Conservation (phyloP, 1,140 invertebrate genomes). For the Sitodiplosis mosellana region DNA sequence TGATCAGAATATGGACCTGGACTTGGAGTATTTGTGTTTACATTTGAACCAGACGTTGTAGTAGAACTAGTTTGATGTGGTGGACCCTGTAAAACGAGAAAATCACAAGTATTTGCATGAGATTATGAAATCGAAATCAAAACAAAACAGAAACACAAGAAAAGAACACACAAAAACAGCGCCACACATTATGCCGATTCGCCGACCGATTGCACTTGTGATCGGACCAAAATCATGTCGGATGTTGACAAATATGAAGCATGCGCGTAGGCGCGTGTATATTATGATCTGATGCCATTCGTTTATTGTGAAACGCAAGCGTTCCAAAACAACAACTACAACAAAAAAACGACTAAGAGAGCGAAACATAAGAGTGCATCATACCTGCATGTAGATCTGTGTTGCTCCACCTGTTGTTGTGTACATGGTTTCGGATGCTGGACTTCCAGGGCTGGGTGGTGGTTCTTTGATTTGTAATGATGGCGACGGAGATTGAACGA, state of each 20-base stretch:
- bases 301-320: too few species aligned
- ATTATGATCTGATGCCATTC: too few species aligned
- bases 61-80: slow-evolving; percentile 8
- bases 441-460: slow-evolving; percentile 17
- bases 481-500: slow-evolving; percentile 8
- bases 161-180: too few species aligned
- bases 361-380: slow-evolving; percentile 3
- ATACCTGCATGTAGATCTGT: slow-evolving; percentile 27
- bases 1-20: slow-evolving; percentile 20
- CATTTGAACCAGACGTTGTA: slow-evolving; percentile 7
- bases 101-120: neutral
- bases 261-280: too few species aligned
- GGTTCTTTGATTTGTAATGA: slow-evolving; percentile 12
- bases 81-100: slow-evolving; percentile 7
- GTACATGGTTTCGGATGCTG: slow-evolving; percentile 21
- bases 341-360: too few species aligned
- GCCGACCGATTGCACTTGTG: too few species aligned
- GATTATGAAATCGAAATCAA: too few species aligned
- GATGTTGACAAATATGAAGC: too few species aligned
- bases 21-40: slow-evolving; percentile 21
- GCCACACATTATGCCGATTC: too few species aligned
- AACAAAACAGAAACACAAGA: too few species aligned
- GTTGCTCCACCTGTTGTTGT: slow-evolving; percentile 21
- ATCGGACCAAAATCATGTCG: too few species aligned
- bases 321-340: too few species aligned